Conservation (phyloP, 1,140 invertebrate species). For the Drosophila setifemur region DNA sequence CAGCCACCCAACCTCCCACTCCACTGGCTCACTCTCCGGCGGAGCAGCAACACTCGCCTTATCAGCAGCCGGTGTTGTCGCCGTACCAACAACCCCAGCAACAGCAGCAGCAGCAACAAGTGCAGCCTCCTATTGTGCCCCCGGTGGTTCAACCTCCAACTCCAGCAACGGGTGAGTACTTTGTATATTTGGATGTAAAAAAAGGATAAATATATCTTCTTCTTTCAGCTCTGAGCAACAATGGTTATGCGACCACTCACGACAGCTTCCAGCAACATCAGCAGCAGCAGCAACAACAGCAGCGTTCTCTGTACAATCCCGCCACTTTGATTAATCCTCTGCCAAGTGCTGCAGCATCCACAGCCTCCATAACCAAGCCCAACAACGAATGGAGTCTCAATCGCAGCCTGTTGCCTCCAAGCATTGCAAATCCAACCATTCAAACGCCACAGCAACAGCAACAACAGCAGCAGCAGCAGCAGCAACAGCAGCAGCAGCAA, state of each 20-base stretch:
- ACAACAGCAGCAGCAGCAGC: slow-evolving; percentile 38
- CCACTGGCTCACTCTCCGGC: slow-evolving; percentile 65
- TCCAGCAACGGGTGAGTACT: slow-evolving; percentile 37
- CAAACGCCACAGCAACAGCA: slow-evolving; percentile 26
- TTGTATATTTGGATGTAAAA: not conserved
- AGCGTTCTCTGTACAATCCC: slow-evolving; percentile 58
- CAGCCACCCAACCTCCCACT: slow-evolving; percentile 71
- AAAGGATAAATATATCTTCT: not conserved
- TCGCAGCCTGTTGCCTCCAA: slow-evolving; percentile 57
- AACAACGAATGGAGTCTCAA: slow-evolving; percentile 59
- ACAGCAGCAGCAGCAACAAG: slow-evolving; percentile 42
- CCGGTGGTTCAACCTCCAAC: slow-evolving; percentile 25
- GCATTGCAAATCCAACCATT: slow-evolving; percentile 18
- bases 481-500: slow-evolving; percentile 39
- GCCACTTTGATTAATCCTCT: slow-evolving; percentile 63
- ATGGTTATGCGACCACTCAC: slow-evolving; percentile 35
- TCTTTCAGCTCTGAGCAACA: slow-evolving; percentile 37
- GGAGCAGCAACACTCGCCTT: slow-evolving; percentile 78
- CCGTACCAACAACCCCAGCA: slow-evolving; percentile 64
- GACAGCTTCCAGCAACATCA: slow-evolving; percentile 53
- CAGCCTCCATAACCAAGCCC: slow-evolving; percentile 30
- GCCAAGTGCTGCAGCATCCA: slow-evolving; percentile 6
- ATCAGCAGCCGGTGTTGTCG: slow-evolving; percentile 71
- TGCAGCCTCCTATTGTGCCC: slow-evolving; percentile 55
- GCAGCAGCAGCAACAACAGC: slow-evolving; percentile 49